phyloP scores from a whole-genome alignment of 2,888 invertebrate species.

The Perizoma affinitatum region DNA sequence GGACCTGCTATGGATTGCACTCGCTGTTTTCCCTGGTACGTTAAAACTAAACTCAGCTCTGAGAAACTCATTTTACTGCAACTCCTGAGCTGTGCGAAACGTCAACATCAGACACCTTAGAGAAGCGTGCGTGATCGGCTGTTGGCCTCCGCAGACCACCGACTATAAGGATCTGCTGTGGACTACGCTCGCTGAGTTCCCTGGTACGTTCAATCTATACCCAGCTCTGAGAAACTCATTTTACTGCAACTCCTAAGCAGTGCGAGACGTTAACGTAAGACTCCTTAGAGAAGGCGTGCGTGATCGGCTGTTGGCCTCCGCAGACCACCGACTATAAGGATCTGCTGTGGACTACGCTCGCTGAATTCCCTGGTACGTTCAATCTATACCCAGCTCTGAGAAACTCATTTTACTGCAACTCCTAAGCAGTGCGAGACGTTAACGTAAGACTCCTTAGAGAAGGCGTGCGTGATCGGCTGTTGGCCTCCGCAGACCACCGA shows the following conservation, averaged over 20 bases:
- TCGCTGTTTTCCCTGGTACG: constrained; percentile 96
- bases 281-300: no score
- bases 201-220: neutral
- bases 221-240: neutral
- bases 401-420: neutral
- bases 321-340: constrained; percentile 87
- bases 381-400: constrained; percentile 3
- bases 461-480: no score
- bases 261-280: no score
- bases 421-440: no score
- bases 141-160: no score
- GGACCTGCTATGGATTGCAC: constrained; percentile 96
- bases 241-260: neutral
- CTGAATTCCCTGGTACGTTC: constrained; percentile 93
- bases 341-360: constrained; percentile 95
- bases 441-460: no score
- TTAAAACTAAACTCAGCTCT: constrained; percentile 5
- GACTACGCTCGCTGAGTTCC: neutral
- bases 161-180: no score
- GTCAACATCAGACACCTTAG: no score
- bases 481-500: no score
- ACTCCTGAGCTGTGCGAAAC: no score
- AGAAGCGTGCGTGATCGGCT: no score
- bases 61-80: neutral
- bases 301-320: no score